Percentiles rank a stretch among this genome's conserved stretches.
phyloP scores from a whole-genome alignment of 2,113 vertebrate genomes.

The Carassius auratus region DNA sequence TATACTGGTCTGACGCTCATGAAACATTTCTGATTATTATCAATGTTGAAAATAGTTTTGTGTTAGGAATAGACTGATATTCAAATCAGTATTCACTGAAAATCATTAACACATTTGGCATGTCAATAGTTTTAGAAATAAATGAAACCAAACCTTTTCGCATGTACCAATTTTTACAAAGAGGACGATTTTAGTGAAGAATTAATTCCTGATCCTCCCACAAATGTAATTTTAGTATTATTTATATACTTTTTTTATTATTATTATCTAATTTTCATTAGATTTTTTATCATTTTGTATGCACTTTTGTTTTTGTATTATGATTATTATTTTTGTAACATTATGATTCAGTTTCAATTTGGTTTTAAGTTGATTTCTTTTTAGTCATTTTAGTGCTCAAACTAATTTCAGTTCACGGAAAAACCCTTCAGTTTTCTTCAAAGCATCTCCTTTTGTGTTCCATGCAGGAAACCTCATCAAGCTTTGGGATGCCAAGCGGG shows the following conservation, averaged over 20 bases:
- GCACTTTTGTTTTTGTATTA: not conserved
- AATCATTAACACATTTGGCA: not conserved
- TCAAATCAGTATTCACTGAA: not conserved
- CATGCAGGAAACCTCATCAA: not conserved
- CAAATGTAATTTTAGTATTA: not conserved
- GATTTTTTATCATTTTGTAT: not conserved
- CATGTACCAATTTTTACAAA: not conserved
- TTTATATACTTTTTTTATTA: not conserved
- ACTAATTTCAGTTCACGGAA: not conserved
- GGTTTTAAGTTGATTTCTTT: not conserved
- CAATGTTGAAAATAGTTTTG: not conserved
- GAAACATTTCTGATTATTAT: not conserved
- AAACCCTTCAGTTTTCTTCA: not conserved
- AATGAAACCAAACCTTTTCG: not conserved
- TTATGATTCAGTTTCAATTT: not conserved
- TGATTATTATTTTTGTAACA: not conserved
- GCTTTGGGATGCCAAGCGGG: not conserved
- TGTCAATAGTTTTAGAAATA: not conserved
- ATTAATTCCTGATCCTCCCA: not conserved
- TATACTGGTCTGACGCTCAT: not conserved
- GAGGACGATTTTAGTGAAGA: not conserved
- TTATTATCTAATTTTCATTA: not conserved
- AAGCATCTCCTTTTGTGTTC: conserved; percentile 15
- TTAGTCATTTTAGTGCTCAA: not conserved
- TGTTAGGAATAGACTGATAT: not conserved